Conservation (phyloP, 92 coral and sea anemone genomes). For the Porites rus region DNA sequence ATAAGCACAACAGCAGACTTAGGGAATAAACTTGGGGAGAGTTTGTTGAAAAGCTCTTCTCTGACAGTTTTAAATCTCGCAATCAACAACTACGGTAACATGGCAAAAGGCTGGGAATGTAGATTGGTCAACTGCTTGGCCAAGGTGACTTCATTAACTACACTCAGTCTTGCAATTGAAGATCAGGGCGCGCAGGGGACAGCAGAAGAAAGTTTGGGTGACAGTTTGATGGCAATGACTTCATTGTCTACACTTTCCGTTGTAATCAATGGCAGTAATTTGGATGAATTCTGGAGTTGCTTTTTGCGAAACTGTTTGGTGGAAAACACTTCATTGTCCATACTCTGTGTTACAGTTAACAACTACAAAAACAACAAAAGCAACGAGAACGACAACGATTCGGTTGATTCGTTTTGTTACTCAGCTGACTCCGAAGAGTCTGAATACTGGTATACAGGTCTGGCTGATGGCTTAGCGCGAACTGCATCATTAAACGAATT, state of each 20-base stretch:
- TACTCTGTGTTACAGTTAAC: background rate
- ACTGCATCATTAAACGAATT: background rate
- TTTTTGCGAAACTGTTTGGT: background rate
- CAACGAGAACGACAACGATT: too few relatives aligned
- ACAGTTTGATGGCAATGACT: background rate
- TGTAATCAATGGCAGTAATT: background rate
- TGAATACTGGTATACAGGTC: background rate
- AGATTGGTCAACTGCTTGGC: too few relatives aligned
- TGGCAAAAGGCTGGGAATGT: too few relatives aligned
- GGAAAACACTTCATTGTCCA: background rate
- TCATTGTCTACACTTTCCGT: conserved; percentile 16
- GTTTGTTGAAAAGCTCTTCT: conserved; percentile 2
- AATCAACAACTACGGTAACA: background rate
- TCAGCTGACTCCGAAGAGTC: too few relatives aligned
- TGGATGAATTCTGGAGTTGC: background rate
- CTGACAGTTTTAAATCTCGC: conserved; percentile 5
- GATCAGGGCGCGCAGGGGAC: background rate
- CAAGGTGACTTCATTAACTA: too few relatives aligned
- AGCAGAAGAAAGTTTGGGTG: background rate
- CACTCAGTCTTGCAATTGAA: background rate
- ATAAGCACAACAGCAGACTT: background rate
- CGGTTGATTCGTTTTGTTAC: too few relatives aligned
- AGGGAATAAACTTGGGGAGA: background rate
- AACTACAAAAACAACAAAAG: background rate
- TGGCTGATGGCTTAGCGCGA: background rate